Evolutionary conservation across 1,140 invertebrate species (phyloP).

Genomic region (Hetaerina americana): DNA sequence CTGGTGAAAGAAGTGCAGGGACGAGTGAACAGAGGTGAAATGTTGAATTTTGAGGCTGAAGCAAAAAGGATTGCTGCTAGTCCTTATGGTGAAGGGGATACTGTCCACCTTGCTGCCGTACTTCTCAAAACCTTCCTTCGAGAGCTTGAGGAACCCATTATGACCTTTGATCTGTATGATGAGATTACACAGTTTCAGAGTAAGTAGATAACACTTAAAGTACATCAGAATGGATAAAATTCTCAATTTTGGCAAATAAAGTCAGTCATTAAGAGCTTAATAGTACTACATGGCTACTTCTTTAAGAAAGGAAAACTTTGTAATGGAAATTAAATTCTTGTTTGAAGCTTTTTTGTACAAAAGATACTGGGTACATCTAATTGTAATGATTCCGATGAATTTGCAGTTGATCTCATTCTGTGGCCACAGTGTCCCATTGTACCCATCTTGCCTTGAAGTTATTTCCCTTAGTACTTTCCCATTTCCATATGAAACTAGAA

Average conservation of each 20-base stretch:
- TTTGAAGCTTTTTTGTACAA: no score
- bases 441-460: no score
- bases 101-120: constrained; percentile 86
- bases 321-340: background rate
- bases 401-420: no score
- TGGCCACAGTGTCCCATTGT: no score
- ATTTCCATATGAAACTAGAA: no score
- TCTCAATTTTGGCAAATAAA: background rate
- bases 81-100: constrained; percentile 30
- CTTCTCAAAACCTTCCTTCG: constrained; percentile 83
- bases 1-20: constrained; percentile 75
- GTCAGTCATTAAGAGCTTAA: no score
- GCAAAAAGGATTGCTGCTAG: background rate
- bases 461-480: no score
- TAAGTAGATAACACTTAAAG: no score
- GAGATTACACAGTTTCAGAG: constrained; percentile 86
- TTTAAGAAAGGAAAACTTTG: background rate
- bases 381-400: no score
- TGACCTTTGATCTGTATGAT: constrained; percentile 91
- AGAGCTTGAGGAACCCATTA: constrained; percentile 83
- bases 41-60: constrained; percentile 50
- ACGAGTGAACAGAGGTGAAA: constrained; percentile 70
- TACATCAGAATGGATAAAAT: no score
- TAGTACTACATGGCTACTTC: no score
- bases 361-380: no score